Evolutionary conservation across 1,140 invertebrate genomes (phyloP).

Genomic region (Drosophila pseudoananassae): DNA sequence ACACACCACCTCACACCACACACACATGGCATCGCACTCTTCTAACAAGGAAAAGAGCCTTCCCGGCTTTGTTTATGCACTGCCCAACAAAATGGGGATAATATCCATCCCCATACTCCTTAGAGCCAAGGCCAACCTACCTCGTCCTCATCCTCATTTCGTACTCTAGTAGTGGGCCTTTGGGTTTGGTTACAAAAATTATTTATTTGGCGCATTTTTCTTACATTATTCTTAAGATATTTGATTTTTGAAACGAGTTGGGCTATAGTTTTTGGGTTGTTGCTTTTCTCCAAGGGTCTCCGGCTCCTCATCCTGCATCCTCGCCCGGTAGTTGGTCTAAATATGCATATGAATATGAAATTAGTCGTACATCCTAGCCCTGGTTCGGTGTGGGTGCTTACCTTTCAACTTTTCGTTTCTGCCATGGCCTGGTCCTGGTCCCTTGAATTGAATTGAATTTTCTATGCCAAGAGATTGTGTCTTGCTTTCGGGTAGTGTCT

Average conservation of each 20-base stretch:
- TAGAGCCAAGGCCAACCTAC: too few species aligned
- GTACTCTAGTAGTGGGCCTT: conserved; percentile 14
- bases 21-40: conserved; percentile 26
- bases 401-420: not conserved
- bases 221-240: too few species aligned
- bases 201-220: too few species aligned
- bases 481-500: conserved; percentile 1
- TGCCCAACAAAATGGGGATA: conserved; percentile 49
- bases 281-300: conserved; percentile 13
- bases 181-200: not conserved
- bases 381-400: not conserved
- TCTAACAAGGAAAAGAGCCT: conserved; percentile 8
- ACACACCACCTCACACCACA: conserved; percentile 4
- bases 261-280: conserved; percentile 53
- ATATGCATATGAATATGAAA: conserved; percentile 81
- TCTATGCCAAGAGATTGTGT: conserved; percentile 56
- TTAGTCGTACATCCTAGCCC: conserved; percentile 64
- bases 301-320: conserved; percentile 20
- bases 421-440: not conserved
- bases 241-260: too few species aligned
- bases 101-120: too few species aligned
- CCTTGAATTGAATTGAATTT: conserved; percentile 72
- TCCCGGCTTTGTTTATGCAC: conserved; percentile 68
- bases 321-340: conserved; percentile 67
- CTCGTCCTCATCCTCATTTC: not conserved